phyloP scores from a whole-genome alignment of 2,888 invertebrate genomes.

The Diogma glabrata region DNA sequence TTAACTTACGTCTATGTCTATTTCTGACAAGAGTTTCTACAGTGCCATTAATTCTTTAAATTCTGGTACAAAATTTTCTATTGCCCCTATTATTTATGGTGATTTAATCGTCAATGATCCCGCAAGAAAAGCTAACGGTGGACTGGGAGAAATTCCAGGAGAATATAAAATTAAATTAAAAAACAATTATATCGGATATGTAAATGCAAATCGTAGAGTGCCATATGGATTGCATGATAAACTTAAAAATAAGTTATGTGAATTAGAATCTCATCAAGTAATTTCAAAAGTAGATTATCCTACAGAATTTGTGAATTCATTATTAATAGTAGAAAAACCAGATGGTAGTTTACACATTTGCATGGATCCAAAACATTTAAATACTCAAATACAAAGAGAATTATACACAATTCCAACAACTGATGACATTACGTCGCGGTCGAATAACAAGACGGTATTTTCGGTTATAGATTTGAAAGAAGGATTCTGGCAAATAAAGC shows the following conservation, averaged over 20 bases:
- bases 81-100: no score
- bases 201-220: background rate
- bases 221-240: background rate
- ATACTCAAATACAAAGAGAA: slow-evolving; percentile 21
- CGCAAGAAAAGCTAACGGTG: no score
- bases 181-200: background rate
- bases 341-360: slow-evolving; percentile 19
- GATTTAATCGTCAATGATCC: no score
- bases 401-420: slow-evolving; percentile 23
- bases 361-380: slow-evolving; percentile 22
- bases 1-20: no score
- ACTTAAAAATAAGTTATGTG: background rate
- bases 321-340: slow-evolving; percentile 21
- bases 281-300: slow-evolving; percentile 20
- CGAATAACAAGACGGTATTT: slow-evolving; percentile 15
- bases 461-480: slow-evolving; percentile 16
- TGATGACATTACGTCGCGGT: slow-evolving; percentile 19
- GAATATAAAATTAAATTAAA: background rate
- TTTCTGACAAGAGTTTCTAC: no score
- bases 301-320: slow-evolving; percentile 21
- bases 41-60: no score
- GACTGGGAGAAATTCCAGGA: background rate
- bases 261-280: slow-evolving; percentile 16
- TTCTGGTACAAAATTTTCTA: no score
- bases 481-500: slow-evolving; percentile 19